Evolutionary conservation across 1,140 invertebrate genomes (phyloP).

Genomic region (Thaumetopoea pityocampa): DNA sequence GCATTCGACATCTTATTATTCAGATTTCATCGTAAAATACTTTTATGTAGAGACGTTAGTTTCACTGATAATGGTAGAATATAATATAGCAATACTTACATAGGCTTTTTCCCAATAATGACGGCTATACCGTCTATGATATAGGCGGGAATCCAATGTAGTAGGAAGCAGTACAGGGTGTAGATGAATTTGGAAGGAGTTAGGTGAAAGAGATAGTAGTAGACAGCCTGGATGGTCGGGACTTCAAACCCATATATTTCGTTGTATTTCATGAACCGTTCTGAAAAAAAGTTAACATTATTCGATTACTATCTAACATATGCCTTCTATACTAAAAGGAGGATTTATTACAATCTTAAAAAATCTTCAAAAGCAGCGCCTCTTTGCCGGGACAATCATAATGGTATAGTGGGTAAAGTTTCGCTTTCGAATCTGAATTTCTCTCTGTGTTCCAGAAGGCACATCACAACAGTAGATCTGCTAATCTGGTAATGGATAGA

Average conservation of each 20-base stretch:
- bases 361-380: too few relatives aligned
- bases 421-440: too few relatives aligned
- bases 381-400: too few relatives aligned
- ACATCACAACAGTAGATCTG: too few relatives aligned
- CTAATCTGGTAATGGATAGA: too few relatives aligned
- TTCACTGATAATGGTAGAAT: not conserved
- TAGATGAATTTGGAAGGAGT: constrained; percentile 70
- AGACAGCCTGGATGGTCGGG: constrained; percentile 66
- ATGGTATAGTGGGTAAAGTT: too few relatives aligned
- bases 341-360: too few relatives aligned
- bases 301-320: not conserved
- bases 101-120: constrained; percentile 78
- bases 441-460: too few relatives aligned
- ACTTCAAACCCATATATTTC: constrained; percentile 51
- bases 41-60: not conserved
- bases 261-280: constrained; percentile 70
- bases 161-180: constrained; percentile 69
- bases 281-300: constrained; percentile 32
- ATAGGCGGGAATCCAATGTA: constrained; percentile 79
- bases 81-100: constrained; percentile 65
- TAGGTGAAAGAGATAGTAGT: constrained; percentile 75
- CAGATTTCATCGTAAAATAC: too few relatives aligned
- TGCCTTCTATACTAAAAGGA: too few relatives aligned
- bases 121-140: constrained; percentile 75
- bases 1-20: too few relatives aligned